Evolutionary conservation across 2,113 vertebrate species (phyloP).

Genomic region (Bungarus multicinctus): DNA sequence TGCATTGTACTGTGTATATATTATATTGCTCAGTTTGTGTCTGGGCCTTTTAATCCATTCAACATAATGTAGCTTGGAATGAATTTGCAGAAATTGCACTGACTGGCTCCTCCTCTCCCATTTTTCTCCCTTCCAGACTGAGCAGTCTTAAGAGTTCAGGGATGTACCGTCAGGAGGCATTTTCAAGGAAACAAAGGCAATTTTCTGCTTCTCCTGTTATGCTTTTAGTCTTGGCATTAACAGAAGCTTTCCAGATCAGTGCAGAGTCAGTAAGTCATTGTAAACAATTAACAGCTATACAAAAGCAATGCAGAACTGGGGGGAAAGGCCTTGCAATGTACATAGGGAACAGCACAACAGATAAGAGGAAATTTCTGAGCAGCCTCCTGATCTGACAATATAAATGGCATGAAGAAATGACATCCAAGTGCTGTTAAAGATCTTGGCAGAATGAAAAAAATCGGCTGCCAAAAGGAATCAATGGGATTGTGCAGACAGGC

Average conservation of each 20-base stretch:
- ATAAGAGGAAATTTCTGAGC: background rate
- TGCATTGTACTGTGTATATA: background rate
- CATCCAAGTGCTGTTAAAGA: background rate
- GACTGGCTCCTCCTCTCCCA: no score
- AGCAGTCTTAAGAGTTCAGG: background rate
- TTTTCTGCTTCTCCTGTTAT: background rate
- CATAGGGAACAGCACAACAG: background rate
- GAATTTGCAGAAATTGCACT: constrained; percentile 11
- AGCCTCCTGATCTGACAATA: background rate
- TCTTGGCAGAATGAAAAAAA: background rate
- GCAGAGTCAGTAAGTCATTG: background rate
- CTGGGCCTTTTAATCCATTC: background rate
- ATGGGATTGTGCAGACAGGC: background rate
- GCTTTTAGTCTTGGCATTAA: background rate
- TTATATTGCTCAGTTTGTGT: background rate
- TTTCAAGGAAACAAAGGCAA: background rate
- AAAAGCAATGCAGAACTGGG: background rate
- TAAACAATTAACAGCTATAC: background rate
- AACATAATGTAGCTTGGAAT: constrained; percentile 3
- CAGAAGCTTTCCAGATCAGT: background rate
- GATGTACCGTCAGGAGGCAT: background rate
- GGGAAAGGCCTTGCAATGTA: background rate
- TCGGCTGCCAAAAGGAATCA: background rate
- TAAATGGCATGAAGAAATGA: background rate
- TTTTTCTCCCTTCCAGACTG: background rate